Evolutionary conservation across 2,113 vertebrate genomes (phyloP).

Genomic region (Apus apus): DNA sequence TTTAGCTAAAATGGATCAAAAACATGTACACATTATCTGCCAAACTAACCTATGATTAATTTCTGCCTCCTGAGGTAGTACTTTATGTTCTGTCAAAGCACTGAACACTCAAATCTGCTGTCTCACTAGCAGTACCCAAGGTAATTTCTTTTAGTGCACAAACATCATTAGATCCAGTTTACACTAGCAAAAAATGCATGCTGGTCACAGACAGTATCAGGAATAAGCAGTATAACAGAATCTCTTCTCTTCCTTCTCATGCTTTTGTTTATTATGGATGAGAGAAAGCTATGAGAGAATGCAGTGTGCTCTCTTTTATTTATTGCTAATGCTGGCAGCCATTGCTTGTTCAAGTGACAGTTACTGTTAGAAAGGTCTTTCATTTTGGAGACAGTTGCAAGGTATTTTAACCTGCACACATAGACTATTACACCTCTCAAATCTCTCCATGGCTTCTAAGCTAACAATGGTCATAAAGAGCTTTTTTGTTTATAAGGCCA

Average conservation of each 20-base stretch:
- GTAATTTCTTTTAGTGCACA: background rate
- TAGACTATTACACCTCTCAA: background rate
- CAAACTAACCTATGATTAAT: background rate
- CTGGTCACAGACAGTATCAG: background rate
- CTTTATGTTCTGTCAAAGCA: background rate
- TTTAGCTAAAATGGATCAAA: background rate
- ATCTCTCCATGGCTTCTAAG: background rate
- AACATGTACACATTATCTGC: background rate
- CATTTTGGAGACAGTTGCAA: background rate
- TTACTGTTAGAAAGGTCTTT: background rate
- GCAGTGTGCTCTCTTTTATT: background rate
- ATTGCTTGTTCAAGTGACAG: background rate
- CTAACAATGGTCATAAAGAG: background rate
- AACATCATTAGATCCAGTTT: background rate
- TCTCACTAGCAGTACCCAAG: background rate
- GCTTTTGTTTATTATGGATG: background rate
- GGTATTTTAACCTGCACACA: background rate
- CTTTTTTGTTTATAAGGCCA: background rate
- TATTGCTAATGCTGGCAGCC: background rate
- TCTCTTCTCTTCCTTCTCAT: background rate
- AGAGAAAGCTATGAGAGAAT: background rate
- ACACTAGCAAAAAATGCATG: background rate
- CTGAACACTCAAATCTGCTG: background rate
- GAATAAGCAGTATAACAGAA: background rate
- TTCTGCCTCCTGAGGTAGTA: background rate